Evolutionary conservation across 1,140 invertebrate species (phyloP).

Genomic region (Drosophila punjabiensis): DNA sequence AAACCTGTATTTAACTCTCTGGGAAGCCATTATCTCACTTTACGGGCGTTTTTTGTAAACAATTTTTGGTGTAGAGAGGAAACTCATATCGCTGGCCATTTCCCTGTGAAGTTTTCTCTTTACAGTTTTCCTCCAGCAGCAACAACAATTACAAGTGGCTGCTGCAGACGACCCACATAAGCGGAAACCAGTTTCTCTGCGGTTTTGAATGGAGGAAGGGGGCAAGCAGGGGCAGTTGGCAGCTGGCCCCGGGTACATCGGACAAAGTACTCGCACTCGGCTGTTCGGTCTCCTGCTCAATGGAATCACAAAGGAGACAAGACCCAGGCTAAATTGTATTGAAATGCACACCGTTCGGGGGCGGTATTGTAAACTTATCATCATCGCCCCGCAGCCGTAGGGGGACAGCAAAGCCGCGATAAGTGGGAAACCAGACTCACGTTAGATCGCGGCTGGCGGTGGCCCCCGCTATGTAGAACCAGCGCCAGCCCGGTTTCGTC

Average conservation of each 20-base stretch:
- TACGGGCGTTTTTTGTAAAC: neutral
- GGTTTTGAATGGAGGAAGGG: conserved; percentile 9
- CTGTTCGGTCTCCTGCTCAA: conserved; percentile 51
- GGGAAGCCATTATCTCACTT: neutral
- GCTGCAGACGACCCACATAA: conserved; percentile 66
- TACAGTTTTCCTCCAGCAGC: conserved; percentile 32
- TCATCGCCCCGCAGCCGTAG: neutral
- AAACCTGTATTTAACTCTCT: neutral
- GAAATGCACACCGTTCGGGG: conserved; percentile 70
- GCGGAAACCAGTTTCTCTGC: conserved; percentile 61
- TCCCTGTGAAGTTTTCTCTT: conserved; percentile 53
- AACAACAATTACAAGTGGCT: conserved; percentile 28
- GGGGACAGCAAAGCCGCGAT: conserved; percentile 4
- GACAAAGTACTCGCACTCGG: conserved; percentile 53
- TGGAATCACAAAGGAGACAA: conserved; percentile 68
- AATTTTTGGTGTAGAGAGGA: conserved; percentile 11
- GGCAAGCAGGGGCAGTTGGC: neutral
- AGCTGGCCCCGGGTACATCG: conserved; percentile 50
- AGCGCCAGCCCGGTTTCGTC: conserved; percentile 86
- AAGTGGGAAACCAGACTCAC: conserved; percentile 49
- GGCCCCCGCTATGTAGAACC: conserved; percentile 90
- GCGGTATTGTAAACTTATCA: conserved; percentile 76
- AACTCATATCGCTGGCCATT: conserved; percentile 10
- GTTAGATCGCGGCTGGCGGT: conserved; percentile 90
- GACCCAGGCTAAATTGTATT: conserved; percentile 60